Conservation (phyloP, 2,888 invertebrate genomes). For the Dermolepida albohirtum region DNA sequence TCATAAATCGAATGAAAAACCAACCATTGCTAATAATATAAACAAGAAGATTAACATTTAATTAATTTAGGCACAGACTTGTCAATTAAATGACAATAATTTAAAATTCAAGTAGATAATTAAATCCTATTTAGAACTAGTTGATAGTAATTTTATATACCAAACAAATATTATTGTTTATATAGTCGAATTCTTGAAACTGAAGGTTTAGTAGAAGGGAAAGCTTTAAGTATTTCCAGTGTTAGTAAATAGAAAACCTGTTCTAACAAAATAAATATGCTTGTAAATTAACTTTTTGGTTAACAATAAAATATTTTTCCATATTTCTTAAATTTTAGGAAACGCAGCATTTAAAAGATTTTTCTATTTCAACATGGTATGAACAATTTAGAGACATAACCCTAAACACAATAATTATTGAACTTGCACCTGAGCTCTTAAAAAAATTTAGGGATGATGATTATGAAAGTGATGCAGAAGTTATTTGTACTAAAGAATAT, state of each 20-base stretch:
- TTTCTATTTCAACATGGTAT: constrained; percentile 60
- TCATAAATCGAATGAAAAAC: no score
- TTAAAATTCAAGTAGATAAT: no score
- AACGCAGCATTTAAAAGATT: constrained; percentile 59
- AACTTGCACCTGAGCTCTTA: constrained; percentile 55
- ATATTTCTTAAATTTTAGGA: constrained; percentile 51
- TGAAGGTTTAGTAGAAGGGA: no score
- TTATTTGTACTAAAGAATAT: constrained; percentile 49
- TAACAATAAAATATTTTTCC: neutral
- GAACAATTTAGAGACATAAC: constrained; percentile 56
- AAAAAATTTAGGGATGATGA: constrained; percentile 52
- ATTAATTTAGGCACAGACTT: no score
- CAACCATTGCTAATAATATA: no score
- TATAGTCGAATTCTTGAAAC: no score
- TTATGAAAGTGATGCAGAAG: constrained; percentile 49
- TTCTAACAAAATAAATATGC: constrained; percentile 14
- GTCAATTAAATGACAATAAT: no score
- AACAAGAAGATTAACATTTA: no score
- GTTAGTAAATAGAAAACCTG: neutral
- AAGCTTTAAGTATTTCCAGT: neutral
- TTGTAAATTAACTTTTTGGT: constrained; percentile 18
- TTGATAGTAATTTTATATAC: no score
- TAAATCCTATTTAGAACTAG: no score
- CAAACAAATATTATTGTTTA: no score
- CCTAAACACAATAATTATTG: constrained; percentile 56